Evolutionary conservation across 1,140 invertebrate species (phyloP).

Genomic region (Platyscapa corneri): DNA sequence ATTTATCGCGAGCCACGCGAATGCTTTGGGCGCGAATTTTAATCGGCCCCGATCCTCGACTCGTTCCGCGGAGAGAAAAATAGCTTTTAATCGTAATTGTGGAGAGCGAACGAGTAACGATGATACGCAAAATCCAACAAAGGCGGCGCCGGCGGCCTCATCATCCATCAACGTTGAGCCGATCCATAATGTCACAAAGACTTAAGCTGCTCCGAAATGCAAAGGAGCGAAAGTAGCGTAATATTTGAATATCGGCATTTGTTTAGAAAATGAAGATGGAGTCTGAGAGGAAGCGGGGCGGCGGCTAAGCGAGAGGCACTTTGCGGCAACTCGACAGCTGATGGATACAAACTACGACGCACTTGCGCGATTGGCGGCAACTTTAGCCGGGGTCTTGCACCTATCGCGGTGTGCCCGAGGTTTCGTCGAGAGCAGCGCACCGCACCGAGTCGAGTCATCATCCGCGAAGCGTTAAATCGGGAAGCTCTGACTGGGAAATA

Average conservation of each 20-base stretch:
- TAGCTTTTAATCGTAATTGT: not conserved
- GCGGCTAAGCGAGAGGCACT: not conserved
- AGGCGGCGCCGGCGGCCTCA: too few relatives aligned
- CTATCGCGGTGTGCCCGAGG: not conserved
- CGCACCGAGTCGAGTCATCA: too few relatives aligned
- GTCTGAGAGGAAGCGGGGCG: not conserved
- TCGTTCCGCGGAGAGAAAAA: not conserved
- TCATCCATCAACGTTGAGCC: not conserved
- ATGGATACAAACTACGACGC: conserved; percentile 13
- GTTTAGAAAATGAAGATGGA: too few relatives aligned
- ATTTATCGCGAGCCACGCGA: too few relatives aligned
- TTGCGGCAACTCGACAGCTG: conserved; percentile 21
- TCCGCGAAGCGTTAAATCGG: conserved; percentile 59
- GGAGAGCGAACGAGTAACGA: not conserved
- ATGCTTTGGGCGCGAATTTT: too few relatives aligned
- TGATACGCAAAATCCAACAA: not conserved
- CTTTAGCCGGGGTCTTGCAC: conserved; percentile 5
- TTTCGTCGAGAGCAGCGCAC: conserved; percentile 12
- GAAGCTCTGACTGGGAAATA: conserved; percentile 62
- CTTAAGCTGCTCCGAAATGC: not conserved
- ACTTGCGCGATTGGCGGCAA: not conserved
- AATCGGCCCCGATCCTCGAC: not conserved
- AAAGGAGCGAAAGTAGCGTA: not conserved
- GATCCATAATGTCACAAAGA: not conserved
- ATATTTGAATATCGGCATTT: conserved; percentile 28